phyloP scores from a whole-genome alignment of 2,113 vertebrate species.

The Ictalurus furcatus region DNA sequence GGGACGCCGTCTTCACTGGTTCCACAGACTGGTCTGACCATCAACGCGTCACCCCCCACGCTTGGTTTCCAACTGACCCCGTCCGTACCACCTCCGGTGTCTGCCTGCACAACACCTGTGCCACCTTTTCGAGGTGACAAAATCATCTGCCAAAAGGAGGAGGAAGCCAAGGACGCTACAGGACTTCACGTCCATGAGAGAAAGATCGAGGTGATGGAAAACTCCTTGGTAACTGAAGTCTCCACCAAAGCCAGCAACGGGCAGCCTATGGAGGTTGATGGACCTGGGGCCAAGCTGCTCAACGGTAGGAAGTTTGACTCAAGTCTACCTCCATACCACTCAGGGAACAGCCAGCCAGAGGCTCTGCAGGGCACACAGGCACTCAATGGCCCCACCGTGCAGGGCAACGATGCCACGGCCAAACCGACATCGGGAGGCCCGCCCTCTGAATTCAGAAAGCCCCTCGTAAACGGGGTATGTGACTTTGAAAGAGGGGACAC shows the following conservation, averaged over 20 bases:
- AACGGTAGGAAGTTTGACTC: constrained; percentile 96
- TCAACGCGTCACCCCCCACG: constrained; percentile 78
- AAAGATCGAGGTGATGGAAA: constrained; percentile 99
- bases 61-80: constrained; percentile 84
- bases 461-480: constrained; percentile 95
- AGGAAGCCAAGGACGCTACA: constrained; percentile 98
- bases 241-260: constrained; percentile 91
- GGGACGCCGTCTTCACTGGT: constrained; percentile 81
- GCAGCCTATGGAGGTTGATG: constrained; percentile 81
- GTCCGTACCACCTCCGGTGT: constrained; percentile 75
- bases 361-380: constrained; percentile 79
- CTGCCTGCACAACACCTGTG: constrained; percentile 75
- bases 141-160: constrained; percentile 99
- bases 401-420: constrained; percentile 82
- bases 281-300: constrained; percentile 87
- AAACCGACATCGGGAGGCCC: constrained; percentile 79
- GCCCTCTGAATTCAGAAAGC: constrained; percentile 88
- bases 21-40: constrained; percentile 77
- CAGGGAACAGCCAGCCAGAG: constrained; percentile 96
- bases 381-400: constrained; percentile 86
- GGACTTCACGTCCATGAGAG: constrained; percentile 97
- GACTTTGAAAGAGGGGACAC: constrained; percentile 89
- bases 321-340: constrained; percentile 99
- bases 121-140: constrained; percentile 96
- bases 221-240: constrained; percentile 85